These are phyloP conservation scores for Hormiphora californensis DNA, from an alignment of 37 sponge, comb jelly and placozoan genomes.

Conservation along the genomic window DNA sequence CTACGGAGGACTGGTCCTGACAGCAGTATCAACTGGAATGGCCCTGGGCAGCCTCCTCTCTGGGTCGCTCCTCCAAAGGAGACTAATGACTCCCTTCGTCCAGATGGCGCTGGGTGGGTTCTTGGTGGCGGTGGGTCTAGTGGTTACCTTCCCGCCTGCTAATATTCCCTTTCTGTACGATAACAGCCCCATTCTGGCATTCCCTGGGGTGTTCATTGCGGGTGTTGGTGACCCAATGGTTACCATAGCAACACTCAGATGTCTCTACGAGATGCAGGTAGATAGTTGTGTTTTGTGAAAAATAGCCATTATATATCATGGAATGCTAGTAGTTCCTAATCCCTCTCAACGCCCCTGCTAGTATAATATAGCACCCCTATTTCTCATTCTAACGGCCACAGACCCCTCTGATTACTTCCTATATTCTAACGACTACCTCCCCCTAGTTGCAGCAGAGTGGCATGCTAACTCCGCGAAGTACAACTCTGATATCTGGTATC, in stretches of 20 bases:
- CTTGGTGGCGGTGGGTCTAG: background rate
- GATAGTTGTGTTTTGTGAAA: background rate
- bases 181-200: background rate
- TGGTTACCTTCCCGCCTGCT: background rate
- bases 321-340: background rate
- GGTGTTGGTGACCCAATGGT: conserved; percentile 16
- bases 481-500: background rate
- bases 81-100: background rate
- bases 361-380: background rate
- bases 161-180: background rate
- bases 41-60: background rate
- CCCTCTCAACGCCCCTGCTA: background rate
- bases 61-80: conserved; percentile 1
- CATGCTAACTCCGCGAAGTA: background rate
- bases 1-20: conserved; percentile 5
- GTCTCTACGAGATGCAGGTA: conserved; percentile 9
- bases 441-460: background rate
- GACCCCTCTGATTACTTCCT: background rate
- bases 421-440: background rate
- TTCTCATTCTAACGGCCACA: background rate
- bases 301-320: background rate
- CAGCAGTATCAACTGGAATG: conserved; percentile 40
- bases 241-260: background rate
- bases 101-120: background rate
- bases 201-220: conserved; percentile 24